A percentile compares a stretch with the other conserved stretches of the same genome.
Conservation (phyloP, 1,140 invertebrate species). For the Drosophila quadrilineata region DNA sequence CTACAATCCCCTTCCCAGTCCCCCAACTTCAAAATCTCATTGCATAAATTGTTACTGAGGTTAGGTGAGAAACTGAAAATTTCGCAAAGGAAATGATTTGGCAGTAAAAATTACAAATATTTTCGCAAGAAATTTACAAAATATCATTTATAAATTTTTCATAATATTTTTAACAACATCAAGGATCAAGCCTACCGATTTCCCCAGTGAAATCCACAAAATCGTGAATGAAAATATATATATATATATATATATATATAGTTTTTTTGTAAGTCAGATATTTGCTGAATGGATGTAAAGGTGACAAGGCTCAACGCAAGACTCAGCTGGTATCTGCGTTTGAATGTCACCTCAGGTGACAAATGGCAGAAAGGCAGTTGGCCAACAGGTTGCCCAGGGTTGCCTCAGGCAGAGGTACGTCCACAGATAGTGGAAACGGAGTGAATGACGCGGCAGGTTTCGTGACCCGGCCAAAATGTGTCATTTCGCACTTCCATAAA, state of each 20-base stretch:
- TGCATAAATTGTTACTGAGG: constrained; percentile 56
- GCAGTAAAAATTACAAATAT: constrained; percentile 55
- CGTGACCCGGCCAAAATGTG: constrained; percentile 55
- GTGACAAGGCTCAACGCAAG: constrained; percentile 44
- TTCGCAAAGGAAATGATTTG: constrained; percentile 67
- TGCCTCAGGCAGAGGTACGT: constrained; percentile 25
- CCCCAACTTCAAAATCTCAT: constrained; percentile 17
- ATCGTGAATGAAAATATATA: constrained; percentile 51
- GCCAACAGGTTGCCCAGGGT: constrained; percentile 45
- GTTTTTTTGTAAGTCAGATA: constrained; percentile 31
- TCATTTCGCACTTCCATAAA: constrained; percentile 77
- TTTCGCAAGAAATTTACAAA: constrained; percentile 69
- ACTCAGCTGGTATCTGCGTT: constrained; percentile 56
- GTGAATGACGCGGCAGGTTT: constrained; percentile 75
- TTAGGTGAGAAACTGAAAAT: neutral
- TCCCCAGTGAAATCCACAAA: constrained; percentile 27
- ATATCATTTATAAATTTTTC: constrained; percentile 43
- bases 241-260: too few relatives aligned
- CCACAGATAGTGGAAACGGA: constrained; percentile 8
- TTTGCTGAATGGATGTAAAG: constrained; percentile 30
- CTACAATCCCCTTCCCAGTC: too few relatives aligned
- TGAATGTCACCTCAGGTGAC: constrained; percentile 77
- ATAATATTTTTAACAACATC: constrained; percentile 18
- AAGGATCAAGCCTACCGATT: constrained; percentile 28
- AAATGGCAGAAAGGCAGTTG: constrained; percentile 66